Evolutionary conservation across 2,888 invertebrate genomes (phyloP).

Genomic region (Homarus gammarus): DNA sequence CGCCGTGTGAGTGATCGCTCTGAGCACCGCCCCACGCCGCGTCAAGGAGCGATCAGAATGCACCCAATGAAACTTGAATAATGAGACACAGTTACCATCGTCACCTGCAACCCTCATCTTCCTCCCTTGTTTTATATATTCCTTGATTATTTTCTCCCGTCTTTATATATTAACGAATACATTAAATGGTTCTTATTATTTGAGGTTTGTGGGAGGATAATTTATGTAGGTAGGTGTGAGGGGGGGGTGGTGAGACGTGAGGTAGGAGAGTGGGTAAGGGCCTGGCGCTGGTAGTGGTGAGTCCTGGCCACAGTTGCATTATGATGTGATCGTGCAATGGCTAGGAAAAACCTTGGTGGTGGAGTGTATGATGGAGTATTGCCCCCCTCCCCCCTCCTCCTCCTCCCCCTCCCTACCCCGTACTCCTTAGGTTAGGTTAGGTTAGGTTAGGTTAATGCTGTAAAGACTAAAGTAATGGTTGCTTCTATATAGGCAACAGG

Average conservation of each 20-base stretch:
- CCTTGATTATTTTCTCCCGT: neutral
- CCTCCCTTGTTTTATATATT: too few relatives aligned
- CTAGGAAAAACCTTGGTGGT: conserved; percentile 44
- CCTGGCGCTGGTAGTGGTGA: conserved; percentile 21
- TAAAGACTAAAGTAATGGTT: too few relatives aligned
- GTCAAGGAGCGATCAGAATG: conserved; percentile 57
- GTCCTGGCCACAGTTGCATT: conserved; percentile 59
- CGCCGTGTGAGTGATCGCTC: conserved; percentile 48
- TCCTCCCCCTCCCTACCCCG: neutral
- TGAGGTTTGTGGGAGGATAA: neutral
- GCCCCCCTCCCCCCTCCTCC: neutral
- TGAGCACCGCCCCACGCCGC: conserved; percentile 51
- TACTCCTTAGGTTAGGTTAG: too few relatives aligned
- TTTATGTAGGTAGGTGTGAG: neutral
- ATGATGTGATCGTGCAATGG: conserved; percentile 55
- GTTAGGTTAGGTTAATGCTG: too few relatives aligned
- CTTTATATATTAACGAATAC: neutral
- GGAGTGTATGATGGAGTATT: conserved; percentile 43
- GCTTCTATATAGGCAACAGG: too few relatives aligned
- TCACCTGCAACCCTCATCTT: neutral
- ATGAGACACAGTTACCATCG: conserved; percentile 52
- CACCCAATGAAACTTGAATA: conserved; percentile 65
- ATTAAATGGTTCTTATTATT: neutral
- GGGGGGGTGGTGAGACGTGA: neutral
- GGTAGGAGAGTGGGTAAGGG: neutral